Conservation (phyloP, 2,113 vertebrate species). For the Arizona elegans region DNA sequence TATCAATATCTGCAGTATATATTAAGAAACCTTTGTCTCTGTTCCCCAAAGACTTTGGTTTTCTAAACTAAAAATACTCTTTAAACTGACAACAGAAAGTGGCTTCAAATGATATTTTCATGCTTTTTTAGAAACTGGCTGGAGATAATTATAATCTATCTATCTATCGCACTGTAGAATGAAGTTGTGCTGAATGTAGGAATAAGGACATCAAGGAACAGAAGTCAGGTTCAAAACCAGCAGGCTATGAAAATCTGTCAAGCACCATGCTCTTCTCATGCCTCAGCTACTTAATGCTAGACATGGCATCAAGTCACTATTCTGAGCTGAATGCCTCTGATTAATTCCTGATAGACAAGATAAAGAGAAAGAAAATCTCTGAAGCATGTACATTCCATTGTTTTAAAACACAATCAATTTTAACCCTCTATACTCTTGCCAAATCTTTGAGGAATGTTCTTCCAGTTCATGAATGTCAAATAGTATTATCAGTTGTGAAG, state of each 20-base stretch:
- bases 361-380: slow-evolving; percentile 65
- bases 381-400: slow-evolving; percentile 68
- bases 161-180: slow-evolving; percentile 18
- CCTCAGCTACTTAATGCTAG: slow-evolving; percentile 61
- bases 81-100: not conserved
- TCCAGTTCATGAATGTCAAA: slow-evolving; percentile 36
- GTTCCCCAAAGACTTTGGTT: not conserved
- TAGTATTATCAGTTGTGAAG: slow-evolving; percentile 24
- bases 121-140: not conserved
- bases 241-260: slow-evolving; percentile 39
- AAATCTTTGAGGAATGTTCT: slow-evolving; percentile 12
- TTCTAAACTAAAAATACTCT: not conserved
- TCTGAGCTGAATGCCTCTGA: slow-evolving; percentile 60
- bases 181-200: slow-evolving; percentile 25
- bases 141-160: slow-evolving; percentile 32
- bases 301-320: slow-evolving; percentile 59
- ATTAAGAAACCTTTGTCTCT: not conserved
- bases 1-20: not conserved
- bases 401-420: slow-evolving; percentile 55
- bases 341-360: slow-evolving; percentile 69
- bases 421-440: slow-evolving; percentile 47
- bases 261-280: slow-evolving; percentile 64
- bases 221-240: slow-evolving; percentile 11
- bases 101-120: not conserved
- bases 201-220: slow-evolving; percentile 29